Evolutionary conservation across 2,797 vertebrate genomes (phyloP), one percentile per base, ranked within the genome.

Genomic region (Columba guinea): DNA sequence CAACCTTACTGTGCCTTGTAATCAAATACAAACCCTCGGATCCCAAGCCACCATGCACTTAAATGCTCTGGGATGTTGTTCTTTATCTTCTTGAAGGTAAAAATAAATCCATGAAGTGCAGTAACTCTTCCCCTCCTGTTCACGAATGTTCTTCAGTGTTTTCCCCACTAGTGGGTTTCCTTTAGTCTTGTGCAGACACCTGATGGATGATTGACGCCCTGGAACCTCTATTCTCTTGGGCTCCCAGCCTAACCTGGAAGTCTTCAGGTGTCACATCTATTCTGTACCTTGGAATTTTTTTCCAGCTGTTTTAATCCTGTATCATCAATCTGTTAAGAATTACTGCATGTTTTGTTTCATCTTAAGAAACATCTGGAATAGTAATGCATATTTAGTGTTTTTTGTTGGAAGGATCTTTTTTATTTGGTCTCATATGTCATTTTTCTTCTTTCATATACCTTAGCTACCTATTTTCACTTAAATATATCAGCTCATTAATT

Each of bases 291-390:
- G 87, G 84, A 89, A 84, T 95, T 91, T 75, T 74, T 89, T 84
- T 76, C 63, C 92, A 77, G 73, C 64, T 59, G 49, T 94, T 96
- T 97, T 93, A 95, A 96, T 97, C 86, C 68, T 73, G 75, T 82
- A 39, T 90, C 87, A 94, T 96, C 95, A 94, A 95, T 96, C 95
- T 96, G 84, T 88, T 97, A 97, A 90, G 77, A 96, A 91, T 90
- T 0, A 11, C 82, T 95, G 75, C 58, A 92, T 96, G 84, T 95
- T 96, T 97, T 96, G 92, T 97, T 98, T 97, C 94, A 97, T 96
- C 95, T 94, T 30, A 71, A 91, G 93, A 77, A 97, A 93, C 92
- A 97, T 97, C 96, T 97, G 97, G 94, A 97, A 96, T 87, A 97
- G 79, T 77, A 86, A 76, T 94, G 83, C 60, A 24, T 89, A 84